Base-by-base conservation (phyloP, 1,140 invertebrate species). In the Zaprionus lachaisei region DNA sequence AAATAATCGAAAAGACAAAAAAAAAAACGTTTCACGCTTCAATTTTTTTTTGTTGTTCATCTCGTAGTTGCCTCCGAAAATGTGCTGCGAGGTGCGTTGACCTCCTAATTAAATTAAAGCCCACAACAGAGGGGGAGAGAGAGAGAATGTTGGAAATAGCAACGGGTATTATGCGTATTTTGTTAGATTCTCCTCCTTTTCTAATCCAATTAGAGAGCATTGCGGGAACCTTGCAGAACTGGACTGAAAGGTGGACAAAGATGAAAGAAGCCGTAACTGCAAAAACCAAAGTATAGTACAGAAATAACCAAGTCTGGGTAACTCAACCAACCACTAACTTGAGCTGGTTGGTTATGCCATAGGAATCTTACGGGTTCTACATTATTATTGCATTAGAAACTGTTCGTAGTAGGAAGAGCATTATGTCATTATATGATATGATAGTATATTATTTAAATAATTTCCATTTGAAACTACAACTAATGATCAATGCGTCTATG, bases 41-140 rank as follows among this genome's bases (percentile, higher is more conserved):
- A 9, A 26, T 63, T 49, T 17, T 72, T 28, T 72, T 63, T 44
- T 62, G 26, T 5, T 47, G 14, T 12, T 22, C 4, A 9, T 24
- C 11, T 51, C 11, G 41, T 63, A 51, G 28, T 58, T 61, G 38
- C 24, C 15, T 77, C 37, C 68, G 28, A 64, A 65, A 65, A 71
- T 62, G 15, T 67, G 58, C 75, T 67, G 28, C 24, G 49, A 61
- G 61, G 67, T 56, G 49, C 77, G 57, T 78, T 80, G 76, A 80
- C 79, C 79, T 80, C 68, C 66, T 80, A 80, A 80, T 80, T 80
- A 75, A 79, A 78, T 80, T 80, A 80, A 72, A 68, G 63, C 58
- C 66, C 69, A 69, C 37, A 56, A 76, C 41, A 47, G n/a, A 38
- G 14, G 5, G 14, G n/a, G 14, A 61, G 74, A 80, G 73, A 63